These are phyloP conservation scores for Carterocephalus palaemon DNA, from an alignment of 2,888 invertebrate species.

Conservation along the genomic window DNA sequence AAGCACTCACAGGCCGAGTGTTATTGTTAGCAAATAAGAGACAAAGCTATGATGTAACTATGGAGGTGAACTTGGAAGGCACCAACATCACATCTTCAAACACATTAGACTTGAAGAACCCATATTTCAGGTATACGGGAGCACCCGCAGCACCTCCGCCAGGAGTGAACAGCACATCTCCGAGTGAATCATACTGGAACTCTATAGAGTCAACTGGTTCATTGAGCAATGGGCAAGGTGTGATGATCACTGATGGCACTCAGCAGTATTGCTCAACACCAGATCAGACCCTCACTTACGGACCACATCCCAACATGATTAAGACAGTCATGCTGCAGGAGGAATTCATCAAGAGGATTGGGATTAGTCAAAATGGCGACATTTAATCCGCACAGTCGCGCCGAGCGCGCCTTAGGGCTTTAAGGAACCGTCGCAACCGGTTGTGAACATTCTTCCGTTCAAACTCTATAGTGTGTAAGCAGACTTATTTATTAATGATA, in stretches of 20 bases:
- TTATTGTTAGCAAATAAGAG: constrained; percentile 94
- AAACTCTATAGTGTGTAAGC: constrained; percentile 73
- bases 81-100: constrained; percentile 88
- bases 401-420: constrained; percentile 74
- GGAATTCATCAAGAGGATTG: constrained; percentile 75
- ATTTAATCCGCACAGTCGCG: constrained; percentile 74
- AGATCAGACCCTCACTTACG: constrained; percentile 60
- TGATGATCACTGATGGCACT: constrained; percentile 62
- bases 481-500: constrained; percentile 71
- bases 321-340: constrained; percentile 77
- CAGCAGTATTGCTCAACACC: constrained; percentile 67
- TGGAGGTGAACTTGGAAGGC: constrained; percentile 94
- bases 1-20: constrained; percentile 92
- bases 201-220: constrained; percentile 86
- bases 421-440: constrained; percentile 74
- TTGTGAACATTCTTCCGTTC: constrained; percentile 73
- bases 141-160: constrained; percentile 95
- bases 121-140: constrained; percentile 97
- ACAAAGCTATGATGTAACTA: constrained; percentile 99
- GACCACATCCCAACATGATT: constrained; percentile 69
- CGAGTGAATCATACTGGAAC: constrained; percentile 95
- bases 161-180: constrained; percentile 92
- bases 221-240: constrained; percentile 65
- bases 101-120: constrained; percentile 97
- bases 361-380: constrained; percentile 76